Evolutionary conservation across 2,797 vertebrate genomes (phyloP).

Genomic region (Helarctos malayanus): DNA sequence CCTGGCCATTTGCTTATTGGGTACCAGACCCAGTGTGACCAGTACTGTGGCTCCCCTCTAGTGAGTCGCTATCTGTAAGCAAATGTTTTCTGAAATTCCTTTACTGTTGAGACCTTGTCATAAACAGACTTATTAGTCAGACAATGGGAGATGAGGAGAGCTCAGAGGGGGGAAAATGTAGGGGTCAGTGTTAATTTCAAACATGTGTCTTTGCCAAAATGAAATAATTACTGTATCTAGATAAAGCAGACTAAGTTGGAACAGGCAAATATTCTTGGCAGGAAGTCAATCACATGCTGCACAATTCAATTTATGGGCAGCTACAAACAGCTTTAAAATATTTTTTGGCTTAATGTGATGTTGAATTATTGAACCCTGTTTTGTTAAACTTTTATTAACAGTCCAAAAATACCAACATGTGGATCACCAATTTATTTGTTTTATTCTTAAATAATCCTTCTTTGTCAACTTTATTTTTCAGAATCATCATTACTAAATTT

Average conservation of each 20-base stretch:
- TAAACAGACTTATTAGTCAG: constrained; percentile 78
- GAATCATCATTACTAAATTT: constrained; percentile 22
- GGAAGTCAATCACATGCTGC: constrained; percentile 58
- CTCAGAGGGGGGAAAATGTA: constrained; percentile 61
- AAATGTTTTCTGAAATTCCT: constrained; percentile 73
- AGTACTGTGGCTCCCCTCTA: neutral
- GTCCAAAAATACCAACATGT: constrained; percentile 72
- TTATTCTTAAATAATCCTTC: constrained; percentile 73
- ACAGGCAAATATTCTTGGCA: constrained; percentile 81
- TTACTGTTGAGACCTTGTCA: constrained; percentile 74
- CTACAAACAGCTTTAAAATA: constrained; percentile 76
- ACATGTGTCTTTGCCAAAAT: constrained; percentile 80
- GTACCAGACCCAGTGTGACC: constrained; percentile 38
- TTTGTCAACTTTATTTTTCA: constrained; percentile 68
- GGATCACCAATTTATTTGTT: constrained; percentile 67
- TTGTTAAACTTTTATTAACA: constrained; percentile 77
- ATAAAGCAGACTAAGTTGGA: constrained; percentile 76
- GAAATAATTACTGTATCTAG: constrained; percentile 80
- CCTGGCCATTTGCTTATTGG: neutral
- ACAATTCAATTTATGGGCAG: constrained; percentile 69
- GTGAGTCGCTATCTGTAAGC: constrained; percentile 58
- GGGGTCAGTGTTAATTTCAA: constrained; percentile 84
- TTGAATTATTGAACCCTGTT: constrained; percentile 79
- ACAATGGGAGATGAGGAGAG: constrained; percentile 63
- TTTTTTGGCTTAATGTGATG: constrained; percentile 77